phyloP scores from a whole-genome alignment of 2,113 vertebrate species.

The Hylia prasina region DNA sequence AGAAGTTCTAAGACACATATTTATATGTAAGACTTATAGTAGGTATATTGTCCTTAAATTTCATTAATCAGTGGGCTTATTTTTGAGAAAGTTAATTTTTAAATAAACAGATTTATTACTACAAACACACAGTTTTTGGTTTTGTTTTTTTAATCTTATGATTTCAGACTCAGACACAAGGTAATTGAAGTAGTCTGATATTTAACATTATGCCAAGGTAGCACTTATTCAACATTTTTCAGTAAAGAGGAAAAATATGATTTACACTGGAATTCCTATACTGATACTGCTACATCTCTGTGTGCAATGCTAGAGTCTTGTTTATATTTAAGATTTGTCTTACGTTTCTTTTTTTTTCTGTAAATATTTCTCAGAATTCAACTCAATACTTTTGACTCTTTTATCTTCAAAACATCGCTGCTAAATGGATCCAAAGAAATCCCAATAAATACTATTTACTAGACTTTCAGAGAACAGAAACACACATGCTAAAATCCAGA shows the following conservation, averaged over 20 bases:
- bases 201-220: not conserved
- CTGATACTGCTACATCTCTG: not conserved
- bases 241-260: not conserved
- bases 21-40: not conserved
- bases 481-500: not conserved
- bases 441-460: not conserved
- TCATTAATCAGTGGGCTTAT: not conserved
- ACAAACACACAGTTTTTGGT: rapidly evolving
- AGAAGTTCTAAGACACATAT: not conserved
- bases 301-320: rapidly evolving
- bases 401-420: not conserved
- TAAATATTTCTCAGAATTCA: not conserved
- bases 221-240: not conserved
- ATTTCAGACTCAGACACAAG: not conserved
- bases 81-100: not conserved
- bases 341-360: not conserved
- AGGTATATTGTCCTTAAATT: not conserved
- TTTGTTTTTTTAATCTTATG: not conserved
- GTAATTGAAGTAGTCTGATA: not conserved
- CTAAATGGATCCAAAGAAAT: not conserved
- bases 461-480: not conserved
- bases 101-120: not conserved
- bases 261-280: not conserved
- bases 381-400: not conserved
- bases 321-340: not conserved